A percentile compares a stretch with the other conserved stretches of the same genome.
Conservation (phyloP, 2,113 vertebrate species). For the Thymallus thymallus region DNA sequence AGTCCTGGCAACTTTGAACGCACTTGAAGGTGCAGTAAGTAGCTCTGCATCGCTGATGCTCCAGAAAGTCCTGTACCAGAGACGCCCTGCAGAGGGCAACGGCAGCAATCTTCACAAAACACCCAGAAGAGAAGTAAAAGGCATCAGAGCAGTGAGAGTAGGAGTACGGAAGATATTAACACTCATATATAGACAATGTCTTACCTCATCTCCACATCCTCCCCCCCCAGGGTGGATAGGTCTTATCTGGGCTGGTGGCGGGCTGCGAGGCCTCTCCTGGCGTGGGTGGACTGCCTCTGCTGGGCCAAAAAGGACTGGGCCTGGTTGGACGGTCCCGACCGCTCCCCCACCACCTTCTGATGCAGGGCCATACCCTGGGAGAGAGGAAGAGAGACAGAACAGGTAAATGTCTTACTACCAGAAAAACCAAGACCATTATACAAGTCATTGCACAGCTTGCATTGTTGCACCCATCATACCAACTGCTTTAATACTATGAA, state of each 20-base stretch:
- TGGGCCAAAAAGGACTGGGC: constrained; percentile 89
- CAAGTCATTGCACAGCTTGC: neutral
- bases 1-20: neutral
- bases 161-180: constrained; percentile 18
- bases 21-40: neutral
- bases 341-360: constrained; percentile 74
- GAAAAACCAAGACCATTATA: neutral
- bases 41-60: constrained; percentile 2
- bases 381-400: neutral
- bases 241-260: constrained; percentile 70
- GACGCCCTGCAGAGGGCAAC: constrained; percentile 59
- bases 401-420: neutral
- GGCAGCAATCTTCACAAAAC: constrained; percentile 35
- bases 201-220: neutral
- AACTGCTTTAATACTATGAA: neutral
- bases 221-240: neutral
- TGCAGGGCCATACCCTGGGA: constrained; percentile 84
- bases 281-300: constrained; percentile 84
- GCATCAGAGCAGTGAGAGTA: constrained; percentile 30
- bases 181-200: neutral
- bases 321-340: constrained; percentile 55
- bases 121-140: constrained; percentile 26
- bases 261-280: constrained; percentile 68
- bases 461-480: neutral
- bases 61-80: constrained; percentile 8